A percentile compares a stretch with the other conserved stretches of the same genome.
phyloP scores from a whole-genome alignment of 1,140 invertebrate species.

The Pygmarrhopalites habei region DNA sequence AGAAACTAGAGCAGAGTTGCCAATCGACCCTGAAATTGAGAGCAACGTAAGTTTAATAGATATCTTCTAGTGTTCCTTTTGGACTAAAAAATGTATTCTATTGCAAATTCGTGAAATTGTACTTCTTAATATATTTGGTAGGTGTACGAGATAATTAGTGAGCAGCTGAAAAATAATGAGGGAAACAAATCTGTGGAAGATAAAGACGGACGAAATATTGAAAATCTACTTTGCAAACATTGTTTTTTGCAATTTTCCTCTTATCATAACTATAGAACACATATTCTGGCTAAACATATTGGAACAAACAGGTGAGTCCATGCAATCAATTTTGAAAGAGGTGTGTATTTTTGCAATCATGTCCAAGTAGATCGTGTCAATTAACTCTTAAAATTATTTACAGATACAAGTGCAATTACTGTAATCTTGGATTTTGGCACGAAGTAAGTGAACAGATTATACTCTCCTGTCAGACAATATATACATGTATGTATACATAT shows the following conservation, averaged over 20 bases:
- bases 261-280: constrained; percentile 45
- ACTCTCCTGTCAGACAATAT: too few relatives aligned
- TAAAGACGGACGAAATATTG: constrained; percentile 7
- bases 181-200: constrained; percentile 1
- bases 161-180: neutral
- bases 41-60: constrained; percentile 8
- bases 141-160: constrained; percentile 14
- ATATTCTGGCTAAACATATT: constrained; percentile 44
- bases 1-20: constrained; percentile 9
- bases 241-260: constrained; percentile 42
- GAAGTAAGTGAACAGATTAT: too few relatives aligned
- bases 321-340: too few relatives aligned
- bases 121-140: neutral
- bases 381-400: too few relatives aligned
- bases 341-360: too few relatives aligned
- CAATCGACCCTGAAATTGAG: constrained; percentile 6
- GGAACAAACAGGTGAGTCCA: constrained; percentile 22
- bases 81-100: neutral
- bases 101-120: too few relatives aligned
- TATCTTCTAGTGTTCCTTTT: too few relatives aligned
- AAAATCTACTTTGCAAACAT: constrained; percentile 43
- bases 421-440: constrained; percentile 39
- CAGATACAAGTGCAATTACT: constrained; percentile 44
- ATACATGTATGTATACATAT: too few relatives aligned
- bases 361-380: too few relatives aligned